Base-by-base conservation (phyloP, 1,140 invertebrate genomes). In the Orius insidiosus region DNA sequence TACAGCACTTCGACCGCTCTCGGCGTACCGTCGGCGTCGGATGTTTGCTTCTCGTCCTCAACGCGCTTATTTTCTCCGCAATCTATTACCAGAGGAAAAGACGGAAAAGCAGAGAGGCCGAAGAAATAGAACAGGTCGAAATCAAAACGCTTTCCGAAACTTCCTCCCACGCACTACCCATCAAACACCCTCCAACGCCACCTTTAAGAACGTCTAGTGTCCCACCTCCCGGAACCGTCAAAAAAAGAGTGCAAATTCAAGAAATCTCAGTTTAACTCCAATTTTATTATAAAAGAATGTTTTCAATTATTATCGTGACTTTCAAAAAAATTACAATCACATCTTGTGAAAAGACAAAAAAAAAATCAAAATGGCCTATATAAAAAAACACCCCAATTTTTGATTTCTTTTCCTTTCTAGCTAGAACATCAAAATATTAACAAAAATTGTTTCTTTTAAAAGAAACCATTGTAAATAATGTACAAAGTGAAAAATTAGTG, bases 11-110 rank as follows among this genome's bases (percentile, higher is more conserved):
- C 80, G 1, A 80, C 83, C 1, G 82, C 82, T 6, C 67, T 89
- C n/a, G 80, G 77, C 9, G 78, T 89, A 89, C 85, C 0, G 80
- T 90, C 9, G 83, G 85, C 1, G 77, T 90, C 13, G 87, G 87
- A 1, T 87, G 85, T 58, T 79, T 85, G 36, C 69, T 93, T 3
- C 66, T 93, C 3, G 71, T 88, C 2, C 68, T 92, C 9, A 90
- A 93, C 63, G 74, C 88, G 56, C 64, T 90, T 36, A 81, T 90
- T 41, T 89, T 89, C 56, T 81, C 83, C 2, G 85, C 80, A 38
- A 82, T 90, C 47, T 89, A 86, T 60, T 84, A 87, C 57, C 82
- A 87, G 56, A 54, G 60, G 8, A 47, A 55, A 56, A 51, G 55
- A 65, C 63, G 38, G 62, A 65, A 49, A 55, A 62, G 15, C 58